These are phyloP conservation scores for Drosophila athabasca DNA, from an alignment of 1,140 invertebrate species.

Conservation along the genomic window DNA sequence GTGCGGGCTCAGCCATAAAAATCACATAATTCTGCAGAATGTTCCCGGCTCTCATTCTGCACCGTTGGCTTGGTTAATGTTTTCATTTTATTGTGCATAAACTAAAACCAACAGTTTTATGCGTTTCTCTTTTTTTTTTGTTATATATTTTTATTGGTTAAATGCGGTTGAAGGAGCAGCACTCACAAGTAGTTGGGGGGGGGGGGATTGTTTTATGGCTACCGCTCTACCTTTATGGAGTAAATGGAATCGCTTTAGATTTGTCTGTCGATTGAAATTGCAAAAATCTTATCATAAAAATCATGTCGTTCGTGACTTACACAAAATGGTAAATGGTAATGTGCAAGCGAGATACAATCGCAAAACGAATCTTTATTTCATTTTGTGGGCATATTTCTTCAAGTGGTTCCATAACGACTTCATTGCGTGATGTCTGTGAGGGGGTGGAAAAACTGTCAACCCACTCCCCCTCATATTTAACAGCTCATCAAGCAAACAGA, in stretches of 20 bases:
- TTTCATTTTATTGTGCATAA: conserved; percentile 71
- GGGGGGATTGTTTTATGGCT: conserved; percentile 48
- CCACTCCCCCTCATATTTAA: conserved; percentile 48
- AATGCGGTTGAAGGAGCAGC: conserved; percentile 26
- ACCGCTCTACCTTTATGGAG: conserved; percentile 8
- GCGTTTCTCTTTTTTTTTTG: conserved; percentile 3
- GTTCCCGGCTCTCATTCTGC: conserved; percentile 13
- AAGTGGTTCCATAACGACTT: conserved; percentile 57
- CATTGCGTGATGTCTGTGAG: conserved; percentile 44
- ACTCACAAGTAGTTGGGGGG: conserved; percentile 2
- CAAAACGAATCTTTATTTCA: conserved; percentile 49
- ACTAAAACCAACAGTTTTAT: conserved; percentile 71
- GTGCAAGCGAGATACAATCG: conserved; percentile 41
- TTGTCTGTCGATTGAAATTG: conserved; percentile 60
- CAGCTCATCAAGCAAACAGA: conserved; percentile 60
- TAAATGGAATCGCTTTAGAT: conserved; percentile 26
- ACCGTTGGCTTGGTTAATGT: conserved; percentile 45
- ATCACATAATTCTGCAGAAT: conserved; percentile 48
- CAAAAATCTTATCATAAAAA: conserved; percentile 67
- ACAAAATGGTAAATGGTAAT: conserved; percentile 26
- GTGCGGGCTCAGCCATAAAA: conserved; percentile 54
- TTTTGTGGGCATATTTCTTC: conserved; percentile 56
- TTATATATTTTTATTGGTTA: conserved; percentile 51
- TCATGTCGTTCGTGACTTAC: conserved; percentile 51
- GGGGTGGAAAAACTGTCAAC: conserved; percentile 46